Base-by-base conservation (phyloP, 92 coral and sea anemone species). In the Palythoa caribaeorum region DNA sequence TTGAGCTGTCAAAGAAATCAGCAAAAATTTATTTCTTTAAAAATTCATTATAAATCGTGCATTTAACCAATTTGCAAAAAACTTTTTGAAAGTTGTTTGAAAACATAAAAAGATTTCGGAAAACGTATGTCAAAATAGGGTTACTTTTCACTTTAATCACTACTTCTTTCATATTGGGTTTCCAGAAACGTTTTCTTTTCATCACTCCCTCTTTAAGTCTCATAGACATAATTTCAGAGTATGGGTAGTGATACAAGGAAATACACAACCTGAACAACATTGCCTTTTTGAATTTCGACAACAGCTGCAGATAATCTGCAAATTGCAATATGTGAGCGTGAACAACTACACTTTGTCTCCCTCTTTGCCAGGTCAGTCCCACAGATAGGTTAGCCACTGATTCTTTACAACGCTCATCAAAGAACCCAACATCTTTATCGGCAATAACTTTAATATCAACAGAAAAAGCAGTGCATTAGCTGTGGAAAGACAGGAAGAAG, bases 301-400 rank as follows among this genome's bases (percentile, higher is more conserved):
- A 71, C 78, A 55, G 40, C 38, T 55, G 52, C 51, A 20, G 84
- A 84, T 12, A 76, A 71, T 2, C 40, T 5, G 16, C 20, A 81
- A 70, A 55, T 62, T n/a, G 84, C 89, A 11, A 86, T 75, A 38
- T 86, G 76, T 15, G 28, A 63, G 51, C 89, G 66, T 76, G 84
- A 76, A n/a, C 76, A 86, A 35, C 74, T 86, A 20, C 76, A 86
- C 79, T 62, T 75, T 39, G 83, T 86, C 13, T 48, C 63, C 36
- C 84, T 75, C 50, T 86, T 63, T 15, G 77, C 39, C 10, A 86
- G 28, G 39, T 86, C 83, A 75, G 54, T n/a, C n/a, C 83, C 76
- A 14, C 2, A 38, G 76, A 71, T 13, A 44, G 72, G 35, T 55
- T 70, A 12, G 71, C 9, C 39, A 9, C 37, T 76, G 72, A 50